Percentiles rank a stretch among this genome's conserved stretches.
Evolutionary conservation across 2,888 invertebrate species (phyloP).

Genomic region (Hofmannophila pseudospretella): DNA sequence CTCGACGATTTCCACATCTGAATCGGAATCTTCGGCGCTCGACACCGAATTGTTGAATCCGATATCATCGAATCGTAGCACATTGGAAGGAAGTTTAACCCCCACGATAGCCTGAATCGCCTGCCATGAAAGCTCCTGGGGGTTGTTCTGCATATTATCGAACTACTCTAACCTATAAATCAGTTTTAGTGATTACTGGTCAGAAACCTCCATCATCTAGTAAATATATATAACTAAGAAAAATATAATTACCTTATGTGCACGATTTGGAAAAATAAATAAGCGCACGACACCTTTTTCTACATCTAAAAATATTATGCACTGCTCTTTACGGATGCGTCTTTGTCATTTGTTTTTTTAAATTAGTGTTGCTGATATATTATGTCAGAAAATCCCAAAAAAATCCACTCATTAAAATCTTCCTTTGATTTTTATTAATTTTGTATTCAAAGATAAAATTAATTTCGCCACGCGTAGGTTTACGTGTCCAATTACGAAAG

Average conservation of each 20-base stretch:
- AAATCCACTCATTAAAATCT: no score
- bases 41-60: constrained; percentile 68
- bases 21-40: constrained; percentile 71
- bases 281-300: constrained; percentile 69
- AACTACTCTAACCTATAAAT: constrained; percentile 78
- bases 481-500: no score
- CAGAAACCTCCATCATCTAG: no score
- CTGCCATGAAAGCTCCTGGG: constrained; percentile 79
- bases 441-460: no score
- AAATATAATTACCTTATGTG: constrained; percentile 58
- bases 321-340: constrained; percentile 9
- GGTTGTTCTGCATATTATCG: constrained; percentile 79
- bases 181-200: constrained; percentile 65
- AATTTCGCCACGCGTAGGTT: no score
- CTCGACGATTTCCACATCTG: constrained; percentile 74
- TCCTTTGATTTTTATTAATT: no score
- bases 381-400: neutral
- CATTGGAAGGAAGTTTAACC: constrained; percentile 74
- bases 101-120: constrained; percentile 77
- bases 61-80: constrained; percentile 74
- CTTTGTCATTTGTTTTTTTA: constrained; percentile 7
- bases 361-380: neutral
- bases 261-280: constrained; percentile 49
- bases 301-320: constrained; percentile 79
- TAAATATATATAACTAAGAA: no score